Evolutionary conservation across 2,113 vertebrate genomes (phyloP).

Genomic region (Rissa tridactyla): DNA sequence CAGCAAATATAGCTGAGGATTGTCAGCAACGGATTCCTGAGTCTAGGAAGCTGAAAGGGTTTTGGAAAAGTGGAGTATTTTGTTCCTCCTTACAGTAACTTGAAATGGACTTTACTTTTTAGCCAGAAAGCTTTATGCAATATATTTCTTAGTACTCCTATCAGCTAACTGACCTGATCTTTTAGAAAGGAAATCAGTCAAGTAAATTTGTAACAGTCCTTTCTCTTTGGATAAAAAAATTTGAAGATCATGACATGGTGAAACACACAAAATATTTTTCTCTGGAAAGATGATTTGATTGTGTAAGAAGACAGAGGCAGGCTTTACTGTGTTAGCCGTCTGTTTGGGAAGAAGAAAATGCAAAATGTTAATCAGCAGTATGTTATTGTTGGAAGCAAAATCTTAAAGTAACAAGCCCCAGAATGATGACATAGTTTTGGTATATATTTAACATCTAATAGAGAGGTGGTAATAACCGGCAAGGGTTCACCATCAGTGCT

Average conservation of each 20-base stretch:
- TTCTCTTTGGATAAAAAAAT: not conserved
- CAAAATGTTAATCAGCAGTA: not conserved
- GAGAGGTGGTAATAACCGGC: not conserved
- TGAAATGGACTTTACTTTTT: not conserved
- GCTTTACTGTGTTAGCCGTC: not conserved
- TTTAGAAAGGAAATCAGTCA: not conserved
- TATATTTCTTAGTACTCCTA: not conserved
- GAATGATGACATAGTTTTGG: not conserved
- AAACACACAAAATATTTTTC: not conserved
- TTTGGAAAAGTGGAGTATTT: not conserved
- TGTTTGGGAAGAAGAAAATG: not conserved
- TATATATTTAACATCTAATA: not conserved
- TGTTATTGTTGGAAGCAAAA: not conserved
- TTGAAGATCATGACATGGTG: not conserved
- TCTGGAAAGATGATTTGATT: not conserved
- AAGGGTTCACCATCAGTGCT: not conserved
- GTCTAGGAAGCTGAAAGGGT: not conserved
- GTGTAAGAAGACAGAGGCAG: not conserved
- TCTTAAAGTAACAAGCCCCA: not conserved
- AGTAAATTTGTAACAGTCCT: not conserved
- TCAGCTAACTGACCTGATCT: not conserved
- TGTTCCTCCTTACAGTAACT: not conserved
- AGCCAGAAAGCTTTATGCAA: not conserved
- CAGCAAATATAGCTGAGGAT: not conserved
- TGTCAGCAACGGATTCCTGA: not conserved